Base-by-base conservation (phyloP, 2,797 vertebrate species). In the Enteromius radiatus region DNA sequence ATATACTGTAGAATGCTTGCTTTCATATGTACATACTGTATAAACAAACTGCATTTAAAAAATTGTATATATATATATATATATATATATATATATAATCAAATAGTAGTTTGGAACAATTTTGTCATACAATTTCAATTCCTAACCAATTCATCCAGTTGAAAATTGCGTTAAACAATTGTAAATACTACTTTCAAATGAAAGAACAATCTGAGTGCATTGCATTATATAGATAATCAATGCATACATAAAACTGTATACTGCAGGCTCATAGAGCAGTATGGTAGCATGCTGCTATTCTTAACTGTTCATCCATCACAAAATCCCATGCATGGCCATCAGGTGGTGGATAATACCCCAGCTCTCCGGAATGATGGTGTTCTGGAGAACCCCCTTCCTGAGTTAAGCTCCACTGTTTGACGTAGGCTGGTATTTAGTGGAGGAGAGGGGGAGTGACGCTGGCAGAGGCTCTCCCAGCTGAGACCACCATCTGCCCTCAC, bases 341-440 rank as follows among this genome's bases (percentile, higher is more conserved):
- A 69, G 73, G 73, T 76, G 45, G 38, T 63, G 31, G n/a, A 77
- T 80, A 38, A 82, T 80, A 54, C 43, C 64, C 26, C 47, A 26
- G 52, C 59, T 79, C 75, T 84, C 61, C 23, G 52, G 36, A 85
- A 84, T 63, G 28, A 77, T 86, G 84, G 85, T 81, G 67, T 86
- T 80, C 47, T 84, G 68, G 69, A 63, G 71, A 79, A 78, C 45
- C 78, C 83, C 81, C 80, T 78, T 89, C 89, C 87, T 85, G 88
- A 83, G 87, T 87, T 85, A 87, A 84, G 80, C 75, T 88, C 84
- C 69, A 80, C 70, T 84, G 87, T 84, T 87, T 93, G 94, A 94
- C 90, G 90, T 84, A 81, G 87, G 86, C 88, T 93, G 90, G 87
- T 92, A 93, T 94, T 93, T 92, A 87, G 90, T 88, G 89, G 88